A percentile compares a stretch with the other conserved stretches of the same genome.
Conservation (phyloP, 2,113 vertebrate genomes). For the Syngnathoides biaculeatus region DNA sequence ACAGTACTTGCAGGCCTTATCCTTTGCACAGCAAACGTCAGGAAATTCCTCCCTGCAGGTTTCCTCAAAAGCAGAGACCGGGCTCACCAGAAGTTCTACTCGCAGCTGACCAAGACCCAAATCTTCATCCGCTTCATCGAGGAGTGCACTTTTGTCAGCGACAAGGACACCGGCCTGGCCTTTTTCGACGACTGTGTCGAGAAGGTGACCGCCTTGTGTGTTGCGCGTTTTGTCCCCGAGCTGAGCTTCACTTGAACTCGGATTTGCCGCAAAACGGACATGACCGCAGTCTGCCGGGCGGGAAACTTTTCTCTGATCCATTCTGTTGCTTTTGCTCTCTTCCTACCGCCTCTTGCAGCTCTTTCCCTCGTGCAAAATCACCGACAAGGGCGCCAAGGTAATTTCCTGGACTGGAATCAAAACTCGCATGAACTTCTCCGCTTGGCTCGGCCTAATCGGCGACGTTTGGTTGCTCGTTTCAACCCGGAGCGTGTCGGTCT, state of each 20-base stretch:
- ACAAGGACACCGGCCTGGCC: conserved; percentile 95
- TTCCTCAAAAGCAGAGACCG: conserved; percentile 97
- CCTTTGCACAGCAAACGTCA: too few species aligned
- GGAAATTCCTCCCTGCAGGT: conserved; percentile 68
- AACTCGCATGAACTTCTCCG: conserved; percentile 21
- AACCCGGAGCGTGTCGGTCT: background rate
- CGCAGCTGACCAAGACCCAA: conserved; percentile 90
- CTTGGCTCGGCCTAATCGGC: conserved; percentile 29
- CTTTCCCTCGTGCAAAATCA: conserved; percentile 90
- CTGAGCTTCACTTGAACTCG: conserved; percentile 28
- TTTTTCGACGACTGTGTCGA: conserved; percentile 99
- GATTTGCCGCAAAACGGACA: conserved; percentile 40
- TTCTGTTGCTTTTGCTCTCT: conserved; percentile 54
- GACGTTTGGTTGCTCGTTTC: background rate
- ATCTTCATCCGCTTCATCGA: conserved; percentile 98
- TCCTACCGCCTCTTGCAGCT: conserved; percentile 78
- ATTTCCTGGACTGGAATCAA: conserved; percentile 34
- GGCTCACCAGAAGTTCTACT: conserved; percentile 94
- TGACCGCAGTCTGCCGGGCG: conserved; percentile 23
- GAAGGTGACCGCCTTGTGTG: conserved; percentile 79
- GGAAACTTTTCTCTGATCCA: conserved; percentile 71
- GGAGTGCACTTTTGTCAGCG: conserved; percentile 98
- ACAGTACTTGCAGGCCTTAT: too few species aligned
- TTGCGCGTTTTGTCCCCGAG: conserved; percentile 14
- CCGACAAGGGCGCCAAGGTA: conserved; percentile 94